Base-by-base conservation (phyloP, 2,113 vertebrate genomes). In the Alligator mississippiensis region DNA sequence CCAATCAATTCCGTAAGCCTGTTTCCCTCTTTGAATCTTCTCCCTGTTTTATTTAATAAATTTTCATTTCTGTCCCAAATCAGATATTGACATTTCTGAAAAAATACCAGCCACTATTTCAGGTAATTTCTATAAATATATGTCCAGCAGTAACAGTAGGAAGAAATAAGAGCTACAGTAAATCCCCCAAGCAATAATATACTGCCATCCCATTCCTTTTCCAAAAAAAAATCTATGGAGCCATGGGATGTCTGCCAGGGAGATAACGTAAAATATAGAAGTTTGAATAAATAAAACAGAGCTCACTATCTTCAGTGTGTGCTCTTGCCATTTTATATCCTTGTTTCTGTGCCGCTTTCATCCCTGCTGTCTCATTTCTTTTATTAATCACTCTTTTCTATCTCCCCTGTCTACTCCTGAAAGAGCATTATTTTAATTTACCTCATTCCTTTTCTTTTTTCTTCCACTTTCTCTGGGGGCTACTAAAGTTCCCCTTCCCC, bases 351-450 rank as follows among this genome's bases (percentile, higher is more conserved):
- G 82, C 38, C 93, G 61, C 62, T 22, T 93, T 91, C 89, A 87
- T 94, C 90, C 82, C 62, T 63, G 5, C 64, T 86, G 82, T 77
- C 92, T 92, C 92, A 57, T 96, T 97, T 47, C 59, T 90, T 88
- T 90, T 92, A 95, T 95, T 94, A 95, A 89, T 91, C 90, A 72
- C 59, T 86, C 5, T 88, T 76, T 28, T 57, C 88, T 76, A 74
- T 8, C 60, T 25, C 25, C 11, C 10, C 28, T 93, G 90, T 84
- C 79, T 77, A 88, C 59, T 79, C 80, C 19, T 77, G 19, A 22
- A 84, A 70, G 62, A 86, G 11, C 15, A 2, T 59, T 47, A 84
- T 27, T 91, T 95, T 61, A 90, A 3, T 70, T 87, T 80, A 47
- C 9, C 30, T 92, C 19, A 70, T 90, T 93, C 85, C 57, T 89